Evolutionary conservation across 30 jellyfish, hydroid and myxozoan genomes (phyloP).

Genomic region (Chrysaora quinquecirrha): DNA sequence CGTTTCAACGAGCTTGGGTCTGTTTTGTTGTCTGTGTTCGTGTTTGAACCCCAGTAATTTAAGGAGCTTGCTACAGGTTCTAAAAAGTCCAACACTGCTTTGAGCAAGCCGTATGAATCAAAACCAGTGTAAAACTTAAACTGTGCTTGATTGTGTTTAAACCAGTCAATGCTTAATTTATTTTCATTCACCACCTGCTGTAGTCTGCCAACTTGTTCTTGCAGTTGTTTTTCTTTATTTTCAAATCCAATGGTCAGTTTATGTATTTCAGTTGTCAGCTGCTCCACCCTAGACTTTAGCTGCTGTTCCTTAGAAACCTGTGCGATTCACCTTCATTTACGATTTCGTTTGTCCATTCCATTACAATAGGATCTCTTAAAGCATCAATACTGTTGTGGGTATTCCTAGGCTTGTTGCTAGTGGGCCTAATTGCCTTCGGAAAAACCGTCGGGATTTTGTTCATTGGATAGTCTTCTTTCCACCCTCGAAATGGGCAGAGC

Average conservation of each 20-base stretch:
- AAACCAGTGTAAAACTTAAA: conserved; percentile 45
- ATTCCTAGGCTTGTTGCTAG: background rate
- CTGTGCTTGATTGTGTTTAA: conserved; percentile 25
- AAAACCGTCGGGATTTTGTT: conserved; percentile 3
- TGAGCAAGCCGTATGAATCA: conserved; percentile 7
- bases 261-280: conserved; percentile 9
- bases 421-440: conserved; percentile 13
- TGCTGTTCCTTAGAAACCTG: background rate
- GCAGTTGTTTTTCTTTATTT: conserved; percentile 15
- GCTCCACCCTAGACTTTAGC: conserved; percentile 13
- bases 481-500: conserved; percentile 26
- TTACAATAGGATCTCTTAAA: background rate
- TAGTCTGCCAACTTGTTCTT: conserved; percentile 17
- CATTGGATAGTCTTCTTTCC: conserved; percentile 6
- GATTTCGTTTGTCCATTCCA: background rate
- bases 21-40: conserved; percentile 20
- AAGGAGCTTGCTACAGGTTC: conserved; percentile 27
- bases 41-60: conserved; percentile 25
- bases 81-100: conserved; percentile 17
- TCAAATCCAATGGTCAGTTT: conserved; percentile 21
- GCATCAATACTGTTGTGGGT: background rate
- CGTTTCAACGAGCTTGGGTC: conserved; percentile 2
- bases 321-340: background rate
- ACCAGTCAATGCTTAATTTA: conserved; percentile 15
- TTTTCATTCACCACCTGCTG: background rate